Base-by-base conservation (phyloP, 2,113 vertebrate species). In the Azemiops feae region DNA sequence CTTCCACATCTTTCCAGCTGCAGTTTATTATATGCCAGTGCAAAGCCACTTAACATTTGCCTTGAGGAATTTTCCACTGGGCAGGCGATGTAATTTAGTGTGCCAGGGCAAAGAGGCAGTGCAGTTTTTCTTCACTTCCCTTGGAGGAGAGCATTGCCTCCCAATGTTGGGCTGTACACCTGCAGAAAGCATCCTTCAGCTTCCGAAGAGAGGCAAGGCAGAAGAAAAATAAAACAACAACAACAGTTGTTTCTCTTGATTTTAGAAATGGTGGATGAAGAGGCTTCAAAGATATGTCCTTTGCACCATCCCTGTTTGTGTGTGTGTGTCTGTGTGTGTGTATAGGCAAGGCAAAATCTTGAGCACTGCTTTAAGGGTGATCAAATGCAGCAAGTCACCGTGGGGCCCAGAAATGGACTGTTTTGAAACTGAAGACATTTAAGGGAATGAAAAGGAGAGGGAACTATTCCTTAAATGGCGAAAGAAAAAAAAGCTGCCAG, bases 401-500 rank as follows among this genome's bases (percentile, higher is more conserved):
- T 8, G 39, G 85, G 52, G 43, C 53, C 43, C 88, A 90, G 92
- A 43, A 43, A 58, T 10, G 60, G 88, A 3, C 45, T 86, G 54
- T 87, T 64, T 93, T 58, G 12, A 86, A 90, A 54, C 11, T 27
- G 20, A 58, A 16, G 30, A 60, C 39, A 2, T 47, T 81, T 60
- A 90, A 55, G 34, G 54, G n/a, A 25, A 55, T 4, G 7, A 39
- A 50, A 88, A 50, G 5, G 34, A n/a, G 64, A 81, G 27, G 3
- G 3, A 60, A 45, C 30, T 58, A 25, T 64, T 86, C 92, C 92
- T 93, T 93, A 93, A 90, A 93, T 52, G 92, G 92, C 74, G 39
- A 93, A 47, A 47, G 45, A 60, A 43, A 45, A 45, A 58, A 92
- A 89, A 53, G 5, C 88, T 5, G 16, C 52, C 25, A n/a, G 1